Base-by-base conservation (phyloP, 2,888 invertebrate genomes). In the Drosophila neutralis region DNA sequence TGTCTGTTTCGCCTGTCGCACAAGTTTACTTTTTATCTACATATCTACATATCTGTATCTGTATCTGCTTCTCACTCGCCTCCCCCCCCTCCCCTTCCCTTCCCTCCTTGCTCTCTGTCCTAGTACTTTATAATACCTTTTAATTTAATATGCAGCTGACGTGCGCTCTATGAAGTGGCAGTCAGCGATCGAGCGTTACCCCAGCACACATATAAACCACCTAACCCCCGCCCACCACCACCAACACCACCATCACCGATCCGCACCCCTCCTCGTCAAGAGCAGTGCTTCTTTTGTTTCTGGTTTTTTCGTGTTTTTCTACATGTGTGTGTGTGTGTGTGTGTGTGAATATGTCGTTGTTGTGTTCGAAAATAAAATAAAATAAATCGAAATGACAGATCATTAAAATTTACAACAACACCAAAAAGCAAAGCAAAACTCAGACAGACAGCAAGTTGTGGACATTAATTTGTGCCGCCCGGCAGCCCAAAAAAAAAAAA, bases 371-470 rank as follows among this genome's bases (percentile, higher is more conserved):
- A 78, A 78, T 78, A 90, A 86, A 84, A 89, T 86, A 84, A 91
- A 91, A 92, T 92, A 92, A 92, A 92, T 92, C 92, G 92, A 92
- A 92, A 92, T 92, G 92, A 92, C 92, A 92, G 92, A 92, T 92
- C 92, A 91, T 92, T 92, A 92, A 92, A 92, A 89, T 91, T 89
- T 82, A 89, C 83, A 90, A 89, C 86, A 89, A 87, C 89, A 84
- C 63, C 71, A 80, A 58, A 29, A 54, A 61, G 69, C 64, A 64
- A 52, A 69, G 65, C 61, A 56, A 69, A 56, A 66, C 58, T 53
- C 78, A 69, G 72, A 73, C 71, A 68, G 68, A 65, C 77, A 77
- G 72, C 76, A 73, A 78, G 76, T 80, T 82, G 87, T 83, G 84
- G 82, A 87, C 79, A 85, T 85, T 82, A 87, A 87, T 70, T 79